phyloP scores from a whole-genome alignment of 2,888 invertebrate genomes.

The Ophonus ardosiacus region DNA sequence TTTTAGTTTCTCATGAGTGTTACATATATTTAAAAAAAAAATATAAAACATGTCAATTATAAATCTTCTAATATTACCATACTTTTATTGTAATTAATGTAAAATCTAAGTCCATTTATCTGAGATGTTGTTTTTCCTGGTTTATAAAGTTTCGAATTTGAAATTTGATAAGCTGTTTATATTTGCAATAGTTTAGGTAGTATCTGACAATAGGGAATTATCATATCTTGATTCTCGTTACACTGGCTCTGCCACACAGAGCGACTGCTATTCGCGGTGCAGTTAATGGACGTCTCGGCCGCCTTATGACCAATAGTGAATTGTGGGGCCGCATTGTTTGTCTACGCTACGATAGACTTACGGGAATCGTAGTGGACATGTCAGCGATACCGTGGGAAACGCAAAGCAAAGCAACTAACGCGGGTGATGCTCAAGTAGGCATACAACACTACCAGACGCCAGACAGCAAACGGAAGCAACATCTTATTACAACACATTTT shows the following conservation, averaged over 20 bases:
- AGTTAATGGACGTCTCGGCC: conserved; percentile 39
- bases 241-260: conserved; percentile 6
- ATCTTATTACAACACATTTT: too few species aligned
- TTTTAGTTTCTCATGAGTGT: too few species aligned
- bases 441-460: too few species aligned
- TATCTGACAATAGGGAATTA: conserved; percentile 18
- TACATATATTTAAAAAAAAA: too few species aligned
- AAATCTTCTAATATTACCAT: too few species aligned
- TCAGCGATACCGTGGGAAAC: conserved; percentile 62
- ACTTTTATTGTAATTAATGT: too few species aligned
- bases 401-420: conserved; percentile 16
- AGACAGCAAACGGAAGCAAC: too few species aligned
- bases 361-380: conserved; percentile 60
- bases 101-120: too few species aligned
- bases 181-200: neutral
- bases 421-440: too few species aligned
- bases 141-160: neutral
- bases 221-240: conserved; percentile 61
- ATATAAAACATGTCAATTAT: too few species aligned
- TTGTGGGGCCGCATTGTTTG: conserved; percentile 58
- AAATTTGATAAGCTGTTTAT: neutral
- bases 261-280: neutral
- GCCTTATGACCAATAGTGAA: conserved; percentile 59
- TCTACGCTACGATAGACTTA: conserved; percentile 59
- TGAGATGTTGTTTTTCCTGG: neutral